Conservation (phyloP, 2,888 invertebrate species). For the Chironomus riparius region DNA sequence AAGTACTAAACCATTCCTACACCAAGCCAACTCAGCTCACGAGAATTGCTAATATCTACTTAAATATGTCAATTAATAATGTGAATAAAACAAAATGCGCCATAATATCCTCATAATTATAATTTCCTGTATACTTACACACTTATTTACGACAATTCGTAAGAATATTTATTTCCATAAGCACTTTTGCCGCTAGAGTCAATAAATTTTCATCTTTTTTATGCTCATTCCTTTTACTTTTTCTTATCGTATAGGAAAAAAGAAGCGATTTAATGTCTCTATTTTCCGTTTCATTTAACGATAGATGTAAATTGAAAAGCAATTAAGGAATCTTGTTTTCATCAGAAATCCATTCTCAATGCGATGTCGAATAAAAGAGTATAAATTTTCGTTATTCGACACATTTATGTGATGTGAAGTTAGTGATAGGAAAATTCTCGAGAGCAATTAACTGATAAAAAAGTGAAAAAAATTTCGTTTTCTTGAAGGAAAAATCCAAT, state of each 20-base stretch:
- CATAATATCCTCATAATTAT: no score
- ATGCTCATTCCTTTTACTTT: no score
- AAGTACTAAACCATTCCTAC: no score
- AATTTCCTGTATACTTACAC: no score
- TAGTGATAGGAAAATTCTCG: slow-evolving; percentile 9
- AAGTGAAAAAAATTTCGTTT: background rate
- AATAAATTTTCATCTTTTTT: background rate
- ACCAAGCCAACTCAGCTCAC: no score
- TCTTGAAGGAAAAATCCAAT: background rate
- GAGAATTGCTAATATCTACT: no score
- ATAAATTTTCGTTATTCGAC: background rate
- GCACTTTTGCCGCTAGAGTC: background rate
- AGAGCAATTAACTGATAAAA: slow-evolving; percentile 1
- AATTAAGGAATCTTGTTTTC: background rate
- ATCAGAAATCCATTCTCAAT: background rate
- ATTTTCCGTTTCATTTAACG: background rate
- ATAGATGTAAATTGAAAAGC: slow-evolving; percentile 14
- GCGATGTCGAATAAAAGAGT: background rate
- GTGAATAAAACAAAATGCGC: no score
- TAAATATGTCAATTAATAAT: no score
- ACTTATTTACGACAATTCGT: no score
- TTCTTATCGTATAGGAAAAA: background rate
- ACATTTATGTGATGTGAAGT: background rate
- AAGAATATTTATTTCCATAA: no score
- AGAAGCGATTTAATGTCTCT: background rate